These are phyloP conservation scores for Cyclura pinguis DNA, from an alignment of 2,797 vertebrate species.

Conservation along the genomic window DNA sequence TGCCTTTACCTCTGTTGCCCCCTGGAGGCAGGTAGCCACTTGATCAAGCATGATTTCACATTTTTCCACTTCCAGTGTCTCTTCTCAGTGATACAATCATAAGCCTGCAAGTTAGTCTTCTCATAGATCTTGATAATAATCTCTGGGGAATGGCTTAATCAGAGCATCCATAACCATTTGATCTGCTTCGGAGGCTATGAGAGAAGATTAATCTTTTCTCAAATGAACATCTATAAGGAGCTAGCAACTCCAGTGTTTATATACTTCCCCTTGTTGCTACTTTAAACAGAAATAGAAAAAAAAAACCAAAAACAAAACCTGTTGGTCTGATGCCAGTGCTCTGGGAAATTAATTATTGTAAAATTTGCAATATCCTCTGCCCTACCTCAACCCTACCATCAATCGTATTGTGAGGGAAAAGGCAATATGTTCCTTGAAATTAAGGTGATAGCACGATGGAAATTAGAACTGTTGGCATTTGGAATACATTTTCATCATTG, in stretches of 20 bases:
- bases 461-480: conserved; percentile 39
- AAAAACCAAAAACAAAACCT: no score
- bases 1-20: no score
- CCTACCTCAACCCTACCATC: neutral
- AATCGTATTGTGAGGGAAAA: conserved; percentile 27
- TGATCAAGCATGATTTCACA: neutral
- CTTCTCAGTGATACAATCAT: neutral
- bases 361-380: neutral
- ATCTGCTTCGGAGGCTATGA: no score
- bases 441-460: neutral
- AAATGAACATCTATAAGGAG: no score
- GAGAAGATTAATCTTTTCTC: no score
- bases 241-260: no score
- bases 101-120: neutral
- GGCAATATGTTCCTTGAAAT: neutral
- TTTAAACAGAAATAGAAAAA: neutral
- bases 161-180: no score
- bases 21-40: neutral
- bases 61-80: neutral
- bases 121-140: neutral
- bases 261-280: neutral
- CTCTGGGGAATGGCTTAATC: no score
- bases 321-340: neutral
- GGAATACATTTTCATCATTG: conserved; percentile 6
- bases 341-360: conserved; percentile 22